phyloP scores from a whole-genome alignment of 1,140 invertebrate genomes.

The Lepidurus apus region DNA sequence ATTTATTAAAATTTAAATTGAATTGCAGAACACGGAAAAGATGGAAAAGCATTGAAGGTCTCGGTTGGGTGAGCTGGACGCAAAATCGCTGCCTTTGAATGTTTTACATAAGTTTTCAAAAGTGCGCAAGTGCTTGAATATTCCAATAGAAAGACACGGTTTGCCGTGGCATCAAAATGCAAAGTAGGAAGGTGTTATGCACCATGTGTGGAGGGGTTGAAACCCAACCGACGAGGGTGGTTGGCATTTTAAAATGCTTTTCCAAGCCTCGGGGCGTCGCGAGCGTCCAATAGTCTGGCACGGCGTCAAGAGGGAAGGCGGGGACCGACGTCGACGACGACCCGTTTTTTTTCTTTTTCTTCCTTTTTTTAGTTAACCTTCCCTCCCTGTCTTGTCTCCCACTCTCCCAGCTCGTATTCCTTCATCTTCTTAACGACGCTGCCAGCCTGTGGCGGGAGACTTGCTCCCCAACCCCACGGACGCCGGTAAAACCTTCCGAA shows the following conservation, averaged over 20 bases:
- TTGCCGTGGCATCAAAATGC: constrained; percentile 10
- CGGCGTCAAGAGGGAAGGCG: constrained; percentile 20
- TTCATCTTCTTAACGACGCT: not conserved
- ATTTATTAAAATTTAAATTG: too few relatives aligned
- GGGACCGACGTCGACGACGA: constrained; percentile 7
- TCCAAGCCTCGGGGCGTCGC: constrained; percentile 12
- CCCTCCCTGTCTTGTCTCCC: not conserved
- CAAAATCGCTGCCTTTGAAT: not conserved
- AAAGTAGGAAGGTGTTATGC: constrained; percentile 21
- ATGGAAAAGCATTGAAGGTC: too few relatives aligned
- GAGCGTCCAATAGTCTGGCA: not conserved
- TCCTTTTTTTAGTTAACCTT: not conserved
- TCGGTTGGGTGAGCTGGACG: too few relatives aligned
- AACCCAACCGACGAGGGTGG: constrained; percentile 12
- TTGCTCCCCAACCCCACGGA: not conserved
- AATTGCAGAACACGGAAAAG: too few relatives aligned
- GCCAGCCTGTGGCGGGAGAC: not conserved
- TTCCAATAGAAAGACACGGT: constrained; percentile 5
- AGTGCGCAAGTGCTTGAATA: constrained; percentile 12
- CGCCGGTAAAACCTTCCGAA: not conserved
- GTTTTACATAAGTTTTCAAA: not conserved
- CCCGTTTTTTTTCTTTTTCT: not conserved
- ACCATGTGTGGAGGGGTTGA: not conserved
- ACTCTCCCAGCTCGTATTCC: not conserved
- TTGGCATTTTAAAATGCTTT: constrained; percentile 13